Evolutionary conservation across 1,140 invertebrate species (phyloP).

Genomic region (Rhysida immarginata): DNA sequence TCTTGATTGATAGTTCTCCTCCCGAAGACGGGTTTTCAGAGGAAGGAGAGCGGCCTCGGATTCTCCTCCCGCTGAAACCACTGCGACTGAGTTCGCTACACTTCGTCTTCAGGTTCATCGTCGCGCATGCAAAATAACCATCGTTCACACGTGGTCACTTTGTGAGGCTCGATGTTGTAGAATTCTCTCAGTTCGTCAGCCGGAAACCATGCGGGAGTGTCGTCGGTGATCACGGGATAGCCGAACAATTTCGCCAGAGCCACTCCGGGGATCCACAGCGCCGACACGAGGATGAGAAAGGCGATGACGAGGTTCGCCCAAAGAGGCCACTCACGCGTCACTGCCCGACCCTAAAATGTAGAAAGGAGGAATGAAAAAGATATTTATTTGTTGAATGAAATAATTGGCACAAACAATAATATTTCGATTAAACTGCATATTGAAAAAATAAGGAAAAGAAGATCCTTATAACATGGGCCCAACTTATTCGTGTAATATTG

Average conservation of each 20-base stretch:
- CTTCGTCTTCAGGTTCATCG: slow-evolving; percentile 40
- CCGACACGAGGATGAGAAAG: slow-evolving; percentile 56
- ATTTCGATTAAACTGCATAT: too few relatives aligned
- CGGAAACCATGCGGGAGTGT: slow-evolving; percentile 82
- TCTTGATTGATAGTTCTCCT: too few relatives aligned
- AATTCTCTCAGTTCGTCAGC: slow-evolving; percentile 72
- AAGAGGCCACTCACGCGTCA: slow-evolving; percentile 57
- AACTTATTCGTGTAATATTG: too few relatives aligned
- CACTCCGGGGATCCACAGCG: slow-evolving; percentile 72
- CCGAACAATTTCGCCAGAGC: slow-evolving; percentile 63
- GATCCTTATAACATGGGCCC: too few relatives aligned
- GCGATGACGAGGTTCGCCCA: slow-evolving; percentile 61
- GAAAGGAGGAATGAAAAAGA: neutral
- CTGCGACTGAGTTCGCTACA: too few relatives aligned
- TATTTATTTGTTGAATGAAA: too few relatives aligned
- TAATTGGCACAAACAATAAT: too few relatives aligned
- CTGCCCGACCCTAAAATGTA: slow-evolving; percentile 46
- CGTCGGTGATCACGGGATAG: slow-evolving; percentile 65
- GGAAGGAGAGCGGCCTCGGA: too few relatives aligned
- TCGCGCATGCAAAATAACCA: slow-evolving; percentile 65
- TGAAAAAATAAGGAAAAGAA: too few relatives aligned
- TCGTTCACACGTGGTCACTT: slow-evolving; percentile 58
- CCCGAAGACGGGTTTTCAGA: too few relatives aligned
- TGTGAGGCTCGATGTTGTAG: slow-evolving; percentile 60
- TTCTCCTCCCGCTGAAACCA: too few relatives aligned